A percentile compares a stretch with the other conserved stretches of the same genome.
These are phyloP conservation scores for Rhopilema esculentum DNA, from an alignment of 30 jellyfish, hydroid and myxozoan species.

Conservation along the genomic window DNA sequence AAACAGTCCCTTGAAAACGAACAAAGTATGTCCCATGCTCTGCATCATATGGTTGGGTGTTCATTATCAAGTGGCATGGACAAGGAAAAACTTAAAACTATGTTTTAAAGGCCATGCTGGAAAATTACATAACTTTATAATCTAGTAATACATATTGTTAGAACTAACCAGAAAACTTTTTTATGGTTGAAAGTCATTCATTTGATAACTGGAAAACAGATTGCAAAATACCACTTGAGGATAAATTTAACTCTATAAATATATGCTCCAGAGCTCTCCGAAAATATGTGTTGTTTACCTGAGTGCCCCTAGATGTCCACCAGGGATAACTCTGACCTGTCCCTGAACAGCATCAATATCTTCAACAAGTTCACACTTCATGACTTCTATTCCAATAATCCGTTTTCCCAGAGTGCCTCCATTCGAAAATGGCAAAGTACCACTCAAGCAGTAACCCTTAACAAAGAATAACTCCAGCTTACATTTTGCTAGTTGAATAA, in stretches of 20 bases:
- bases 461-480: background rate
- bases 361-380: slow-evolving; percentile 64
- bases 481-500: background rate
- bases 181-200: no score
- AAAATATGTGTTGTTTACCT: slow-evolving; percentile 48
- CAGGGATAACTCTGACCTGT: slow-evolving; percentile 62
- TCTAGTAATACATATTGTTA: no score
- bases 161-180: no score
- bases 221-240: background rate
- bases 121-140: no score
- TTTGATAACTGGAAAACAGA: background rate
- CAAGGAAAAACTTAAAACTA: no score
- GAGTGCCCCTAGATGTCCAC: slow-evolving; percentile 69
- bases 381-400: slow-evolving; percentile 64
- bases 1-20: no score
- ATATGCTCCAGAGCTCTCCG: background rate
- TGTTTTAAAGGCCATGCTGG: no score
- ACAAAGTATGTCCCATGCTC: no score
- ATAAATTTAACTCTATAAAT: no score
- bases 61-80: no score
- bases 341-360: slow-evolving; percentile 61
- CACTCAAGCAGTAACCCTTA: slow-evolving; percentile 85
- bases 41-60: no score
- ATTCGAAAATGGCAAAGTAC: slow-evolving; percentile 84
- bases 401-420: slow-evolving; percentile 85